Percentiles rank a stretch among this genome's conserved stretches.
Evolutionary conservation across 2,888 invertebrate species (phyloP).

Genomic region (Petrophora chlorosata): DNA sequence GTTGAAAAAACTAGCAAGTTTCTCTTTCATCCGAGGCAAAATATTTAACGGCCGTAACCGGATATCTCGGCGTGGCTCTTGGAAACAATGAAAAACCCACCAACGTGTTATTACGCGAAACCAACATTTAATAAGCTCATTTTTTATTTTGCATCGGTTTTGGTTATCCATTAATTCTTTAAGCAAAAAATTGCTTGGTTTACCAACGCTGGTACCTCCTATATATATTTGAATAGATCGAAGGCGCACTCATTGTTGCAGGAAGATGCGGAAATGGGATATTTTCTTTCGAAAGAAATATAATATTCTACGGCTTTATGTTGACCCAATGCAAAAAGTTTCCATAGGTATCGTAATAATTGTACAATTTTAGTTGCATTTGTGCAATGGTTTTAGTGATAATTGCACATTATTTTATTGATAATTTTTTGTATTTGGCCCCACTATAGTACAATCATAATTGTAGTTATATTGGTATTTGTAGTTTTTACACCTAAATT

Average conservation of each 20-base stretch:
- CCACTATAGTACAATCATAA: too few species aligned
- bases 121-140: constrained; percentile 82
- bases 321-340: constrained; percentile 74
- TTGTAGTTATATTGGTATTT: too few species aligned
- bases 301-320: constrained; percentile 79
- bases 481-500: not conserved
- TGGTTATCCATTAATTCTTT: constrained; percentile 83
- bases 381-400: constrained; percentile 4
- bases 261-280: constrained; percentile 84
- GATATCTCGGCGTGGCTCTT: constrained; percentile 75
- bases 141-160: constrained; percentile 79
- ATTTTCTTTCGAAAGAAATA: constrained; percentile 83
- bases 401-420: not conserved
- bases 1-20: constrained; percentile 75
- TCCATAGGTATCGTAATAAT: constrained; percentile 56
- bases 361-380: constrained; percentile 50
- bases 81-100: constrained; percentile 82
- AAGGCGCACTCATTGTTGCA: constrained; percentile 79
- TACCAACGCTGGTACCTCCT: constrained; percentile 60
- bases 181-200: constrained; percentile 72
- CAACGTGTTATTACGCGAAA: constrained; percentile 82
- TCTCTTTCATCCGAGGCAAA: constrained; percentile 82
- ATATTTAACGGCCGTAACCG: constrained; percentile 83
- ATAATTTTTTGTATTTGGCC: too few species aligned
- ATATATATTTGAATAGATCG: constrained; percentile 78